phyloP scores from a whole-genome alignment of 2,113 vertebrate species.

The Antechinus flavipes region DNA sequence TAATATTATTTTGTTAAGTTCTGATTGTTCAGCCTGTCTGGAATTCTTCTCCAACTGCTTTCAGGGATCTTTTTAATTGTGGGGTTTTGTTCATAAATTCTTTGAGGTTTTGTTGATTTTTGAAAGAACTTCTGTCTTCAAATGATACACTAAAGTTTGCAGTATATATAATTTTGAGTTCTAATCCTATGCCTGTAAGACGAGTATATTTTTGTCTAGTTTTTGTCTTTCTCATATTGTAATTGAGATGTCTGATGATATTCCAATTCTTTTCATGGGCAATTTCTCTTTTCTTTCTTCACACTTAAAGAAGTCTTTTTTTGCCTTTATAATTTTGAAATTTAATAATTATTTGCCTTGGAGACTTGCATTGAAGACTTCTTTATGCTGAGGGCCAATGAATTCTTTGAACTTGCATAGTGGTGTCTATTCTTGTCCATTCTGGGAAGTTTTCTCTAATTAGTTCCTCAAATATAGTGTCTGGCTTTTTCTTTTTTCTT shows the following conservation, averaged over 20 bases:
- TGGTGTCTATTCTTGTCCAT: neutral
- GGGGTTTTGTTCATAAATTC: neutral
- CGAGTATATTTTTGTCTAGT: neutral
- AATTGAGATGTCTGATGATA: neutral
- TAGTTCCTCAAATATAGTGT: neutral
- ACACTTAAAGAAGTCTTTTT: neutral
- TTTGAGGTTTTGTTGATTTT: neutral
- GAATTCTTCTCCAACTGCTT: neutral
- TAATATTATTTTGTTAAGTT: neutral
- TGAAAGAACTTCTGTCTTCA: neutral
- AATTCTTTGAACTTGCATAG: neutral
- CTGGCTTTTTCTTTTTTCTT: neutral
- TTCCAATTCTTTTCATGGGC: neutral
- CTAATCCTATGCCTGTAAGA: neutral
- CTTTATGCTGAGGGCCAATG: neutral
- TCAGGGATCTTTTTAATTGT: neutral
- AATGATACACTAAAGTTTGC: neutral
- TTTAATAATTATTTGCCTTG: neutral
- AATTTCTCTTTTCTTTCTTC: neutral
- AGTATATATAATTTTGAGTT: neutral
- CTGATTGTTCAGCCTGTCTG: neutral
- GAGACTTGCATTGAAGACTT: neutral
- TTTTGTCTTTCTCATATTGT: neutral
- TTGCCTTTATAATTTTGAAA: neutral
- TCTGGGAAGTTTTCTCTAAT: neutral